phyloP scores from a whole-genome alignment of 2,797 vertebrate genomes.

The Merluccius polli region DNA sequence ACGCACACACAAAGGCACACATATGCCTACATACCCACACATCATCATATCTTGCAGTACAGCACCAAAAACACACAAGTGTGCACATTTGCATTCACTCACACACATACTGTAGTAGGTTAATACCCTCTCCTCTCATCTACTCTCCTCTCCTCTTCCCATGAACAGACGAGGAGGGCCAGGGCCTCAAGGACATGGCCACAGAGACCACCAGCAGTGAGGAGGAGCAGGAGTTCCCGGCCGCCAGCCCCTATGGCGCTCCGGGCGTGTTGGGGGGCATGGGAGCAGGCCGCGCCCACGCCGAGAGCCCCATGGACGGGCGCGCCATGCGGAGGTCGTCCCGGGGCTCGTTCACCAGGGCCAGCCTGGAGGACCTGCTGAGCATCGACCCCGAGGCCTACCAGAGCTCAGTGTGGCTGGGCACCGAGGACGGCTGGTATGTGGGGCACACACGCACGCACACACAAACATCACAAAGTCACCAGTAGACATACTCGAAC shows the following conservation, averaged over 20 bases:
- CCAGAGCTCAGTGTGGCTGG: constrained; percentile 97
- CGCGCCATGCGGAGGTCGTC: constrained; percentile 90
- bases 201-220: constrained; percentile 95
- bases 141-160: neutral
- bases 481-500: neutral
- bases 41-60: neutral
- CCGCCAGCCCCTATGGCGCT: constrained; percentile 70
- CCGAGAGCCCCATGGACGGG: constrained; percentile 85
- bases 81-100: neutral
- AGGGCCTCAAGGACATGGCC: constrained; percentile 84
- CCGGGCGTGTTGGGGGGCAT: constrained; percentile 56
- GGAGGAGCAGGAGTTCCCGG: constrained; percentile 92
- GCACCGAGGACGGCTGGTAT: constrained; percentile 95
- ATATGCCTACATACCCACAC: neutral
- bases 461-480: neutral
- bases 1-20: neutral
- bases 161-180: constrained; percentile 83
- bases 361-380: constrained; percentile 91
- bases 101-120: neutral
- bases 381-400: constrained; percentile 92
- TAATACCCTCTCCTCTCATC: neutral
- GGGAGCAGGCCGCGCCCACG: constrained; percentile 53
- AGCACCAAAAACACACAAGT: too few relatives aligned
- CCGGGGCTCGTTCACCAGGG: constrained; percentile 89
- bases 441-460: constrained; percentile 22